A percentile compares a stretch with the other conserved stretches of the same genome.
phyloP scores from a whole-genome alignment of 1,140 invertebrate species.

The Drosophila sp. region DNA sequence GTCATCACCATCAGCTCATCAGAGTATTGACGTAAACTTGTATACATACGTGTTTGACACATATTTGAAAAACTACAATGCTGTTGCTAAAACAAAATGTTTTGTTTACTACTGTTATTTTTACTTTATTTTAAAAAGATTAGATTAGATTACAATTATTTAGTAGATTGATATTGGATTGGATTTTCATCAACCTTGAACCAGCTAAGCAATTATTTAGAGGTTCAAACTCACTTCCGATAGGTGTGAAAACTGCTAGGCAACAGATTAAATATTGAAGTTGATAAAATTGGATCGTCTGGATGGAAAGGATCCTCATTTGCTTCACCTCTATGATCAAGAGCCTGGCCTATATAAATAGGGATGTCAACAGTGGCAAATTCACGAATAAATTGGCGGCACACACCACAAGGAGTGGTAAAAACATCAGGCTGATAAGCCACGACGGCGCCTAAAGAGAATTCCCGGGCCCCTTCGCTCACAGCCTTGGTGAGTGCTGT shows the following conservation, averaged over 20 bases:
- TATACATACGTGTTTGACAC: too few relatives aligned
- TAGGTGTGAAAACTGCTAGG: constrained; percentile 84
- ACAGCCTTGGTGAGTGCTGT: constrained; percentile 94
- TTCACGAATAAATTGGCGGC: constrained; percentile 92
- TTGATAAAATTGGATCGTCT: constrained; percentile 84
- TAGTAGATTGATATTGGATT: constrained; percentile 38
- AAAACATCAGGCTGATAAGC: constrained; percentile 87
- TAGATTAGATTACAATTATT: constrained; percentile 47
- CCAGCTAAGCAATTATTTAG: neutral
- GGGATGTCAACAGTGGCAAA: constrained; percentile 88
- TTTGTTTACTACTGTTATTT: constrained; percentile 41
- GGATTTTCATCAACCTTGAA: constrained; percentile 39
- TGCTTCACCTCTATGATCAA: constrained; percentile 83
- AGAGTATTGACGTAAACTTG: too few relatives aligned
- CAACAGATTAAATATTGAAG: constrained; percentile 86
- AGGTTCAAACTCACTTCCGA: constrained; percentile 26
- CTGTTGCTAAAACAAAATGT: neutral
- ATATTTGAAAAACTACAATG: neutral
- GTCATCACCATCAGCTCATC: neutral
- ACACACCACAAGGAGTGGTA: constrained; percentile 95
- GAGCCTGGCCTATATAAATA: constrained; percentile 89
- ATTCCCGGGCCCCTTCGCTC: constrained; percentile 91
- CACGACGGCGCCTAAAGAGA: constrained; percentile 90
- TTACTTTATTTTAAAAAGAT: constrained; percentile 44
- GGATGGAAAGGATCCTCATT: constrained; percentile 31